A percentile compares a stretch with the other conserved stretches of the same genome.
Evolutionary conservation across 1,140 invertebrate genomes (phyloP).

Genomic region (Ceratina japonica): DNA sequence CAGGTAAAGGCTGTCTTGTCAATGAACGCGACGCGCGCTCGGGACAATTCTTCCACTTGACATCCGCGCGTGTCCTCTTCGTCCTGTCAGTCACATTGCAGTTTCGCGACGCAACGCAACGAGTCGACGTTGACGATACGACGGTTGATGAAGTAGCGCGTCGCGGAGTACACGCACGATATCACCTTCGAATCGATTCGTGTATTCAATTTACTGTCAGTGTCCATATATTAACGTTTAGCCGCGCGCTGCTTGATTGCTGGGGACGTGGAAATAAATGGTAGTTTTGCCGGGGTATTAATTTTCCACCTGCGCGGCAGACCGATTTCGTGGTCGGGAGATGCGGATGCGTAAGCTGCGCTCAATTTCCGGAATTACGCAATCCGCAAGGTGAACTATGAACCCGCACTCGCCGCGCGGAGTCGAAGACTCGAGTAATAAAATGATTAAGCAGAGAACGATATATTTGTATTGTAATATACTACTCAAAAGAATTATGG

Average conservation of each 20-base stretch:
- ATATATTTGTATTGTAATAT: no score
- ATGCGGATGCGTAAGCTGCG: slow-evolving; percentile 35
- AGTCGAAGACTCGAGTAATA: no score
- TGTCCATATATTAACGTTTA: slow-evolving; percentile 57
- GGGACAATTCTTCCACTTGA: slow-evolving; percentile 20
- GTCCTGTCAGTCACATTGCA: background rate
- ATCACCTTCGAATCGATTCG: slow-evolving; percentile 59
- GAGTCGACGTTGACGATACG: slow-evolving; percentile 53
- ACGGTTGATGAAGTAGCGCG: slow-evolving; percentile 47
- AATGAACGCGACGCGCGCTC: slow-evolving; percentile 41
- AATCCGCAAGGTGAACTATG: slow-evolving; percentile 57
- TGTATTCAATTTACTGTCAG: slow-evolving; percentile 66
- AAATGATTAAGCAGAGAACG: no score
- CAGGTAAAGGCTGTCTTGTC: slow-evolving; percentile 32
- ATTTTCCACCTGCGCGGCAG: slow-evolving; percentile 18
- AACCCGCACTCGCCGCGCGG: background rate
- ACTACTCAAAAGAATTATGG: no score
- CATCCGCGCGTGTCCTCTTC: slow-evolving; percentile 30
- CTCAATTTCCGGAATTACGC: slow-evolving; percentile 56
- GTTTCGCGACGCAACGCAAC: background rate
- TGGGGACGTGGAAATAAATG: slow-evolving; percentile 60
- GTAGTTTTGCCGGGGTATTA: slow-evolving; percentile 51
- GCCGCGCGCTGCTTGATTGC: slow-evolving; percentile 45
- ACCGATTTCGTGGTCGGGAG: slow-evolving; percentile 44
- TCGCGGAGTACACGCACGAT: slow-evolving; percentile 32